Base-by-base conservation (phyloP, 2,888 invertebrate genomes). In the Lobophora halterata region DNA sequence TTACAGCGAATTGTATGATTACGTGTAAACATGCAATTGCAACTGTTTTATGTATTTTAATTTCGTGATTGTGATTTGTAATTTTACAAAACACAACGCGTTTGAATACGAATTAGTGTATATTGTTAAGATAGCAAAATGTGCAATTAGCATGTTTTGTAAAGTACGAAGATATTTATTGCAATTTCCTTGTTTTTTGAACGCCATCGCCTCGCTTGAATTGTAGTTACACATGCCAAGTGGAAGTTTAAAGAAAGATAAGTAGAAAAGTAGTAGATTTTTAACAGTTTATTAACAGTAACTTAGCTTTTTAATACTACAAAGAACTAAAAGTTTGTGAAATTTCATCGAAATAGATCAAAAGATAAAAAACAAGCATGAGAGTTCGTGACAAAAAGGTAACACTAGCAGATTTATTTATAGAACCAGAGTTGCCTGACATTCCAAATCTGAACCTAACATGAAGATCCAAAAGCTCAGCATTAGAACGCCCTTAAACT, bases 1-100 rank as follows among this genome's bases (percentile, higher is more conserved):
- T 61, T 69, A 61, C 52, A 60, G 55, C 59, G 58, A 58, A 43
- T 41, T 64, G 63, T 61, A 65, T 71, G 71, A 76, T 73, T 69
- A 57, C 53, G 59, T 49, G 60, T 57, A 58, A 65, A 65, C 76
- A 75, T 70, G 75, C 71, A 61, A 71, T 64, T 64, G 62, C 55
- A 65, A 52, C 45, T 42, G 51, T 49, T 55, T 37, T 33, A 49
- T 44, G 37, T 52, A 48, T 55, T 63, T 58, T 52, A 58, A 61
- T 51, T 55, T 46, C 49, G 43, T 60, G 64, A 63, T 63, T 58
- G 56, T 64, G 63, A 73, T 75, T 75, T 70, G 65, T 67, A 65
- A 62, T 70, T 66, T 61, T 53, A 60, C 61, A 58, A 62, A 66
- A 62, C 26, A 37, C 29, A 25, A 19, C 31, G 10, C 30, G 27